Base-by-base conservation (phyloP, 2,797 vertebrate genomes). In the Neosalanx taihuensis region DNA sequence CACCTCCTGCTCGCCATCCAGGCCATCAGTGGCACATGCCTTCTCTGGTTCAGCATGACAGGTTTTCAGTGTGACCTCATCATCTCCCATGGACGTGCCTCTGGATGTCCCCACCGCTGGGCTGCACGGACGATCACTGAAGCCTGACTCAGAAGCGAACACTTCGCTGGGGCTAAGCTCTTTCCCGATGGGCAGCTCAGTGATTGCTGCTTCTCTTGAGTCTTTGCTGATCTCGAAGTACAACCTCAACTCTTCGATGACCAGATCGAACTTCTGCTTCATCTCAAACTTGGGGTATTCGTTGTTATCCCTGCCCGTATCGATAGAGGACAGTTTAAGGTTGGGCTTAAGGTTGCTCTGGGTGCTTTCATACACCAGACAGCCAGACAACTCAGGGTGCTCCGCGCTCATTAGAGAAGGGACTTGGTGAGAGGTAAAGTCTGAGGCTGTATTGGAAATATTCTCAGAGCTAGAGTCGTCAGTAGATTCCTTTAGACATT, bases 221-320 rank as follows among this genome's bases (percentile, higher is more conserved):
- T 67, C 83, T 75, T 56, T 31, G 72, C 90, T 92, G 85, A 95
- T 94, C 69, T 92, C 85, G 79, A 95, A 94, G 88, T 93, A 97
- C 80, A 93, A 79, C 31, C 0, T 81, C 79, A 96, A 87, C 85
- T 97, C 95, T 86, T 93, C 88, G 70, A 96, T 72, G 29, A 98
- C 95, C 77, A 89, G 81, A 89, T 94, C 87, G 71, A 95, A 97
- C 79, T 91, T 84, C 51, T 84, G 86, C 79, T 93, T 95, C 90
- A 94, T 89, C 79, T 93, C 91, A 84, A 93, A 94, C 79, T 86
- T 57, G 0, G 81, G 75, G 68, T n/a, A 70, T 53, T 71, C 0
- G 6, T 18, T 73, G 4, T 26, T 3, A 18, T 68, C 26, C 1
- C 58, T 74, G 49, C 70, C 53, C 7, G 59, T 0, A 41, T 6